Evolutionary conservation across 1,140 invertebrate genomes (phyloP).

Genomic region (Brachystomella parvula): DNA sequence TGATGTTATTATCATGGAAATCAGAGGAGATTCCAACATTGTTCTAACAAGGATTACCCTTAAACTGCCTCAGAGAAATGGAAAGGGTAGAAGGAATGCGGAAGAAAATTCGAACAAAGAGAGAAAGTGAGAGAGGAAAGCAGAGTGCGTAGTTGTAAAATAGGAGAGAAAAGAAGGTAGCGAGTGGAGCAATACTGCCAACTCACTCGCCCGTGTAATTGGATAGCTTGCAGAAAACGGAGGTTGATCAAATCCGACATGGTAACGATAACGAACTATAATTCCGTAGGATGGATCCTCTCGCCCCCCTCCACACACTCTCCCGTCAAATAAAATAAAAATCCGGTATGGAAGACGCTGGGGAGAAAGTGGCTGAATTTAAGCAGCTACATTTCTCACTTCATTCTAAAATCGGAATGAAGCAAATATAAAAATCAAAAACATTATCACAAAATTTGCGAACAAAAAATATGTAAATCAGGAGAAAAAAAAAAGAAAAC

Average conservation of each 20-base stretch:
- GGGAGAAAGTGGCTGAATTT: too few species aligned
- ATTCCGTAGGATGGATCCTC: not conserved
- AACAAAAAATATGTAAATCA: not conserved
- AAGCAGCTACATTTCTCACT: too few species aligned
- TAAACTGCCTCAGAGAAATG: slow-evolving; percentile 32
- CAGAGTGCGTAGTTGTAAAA: slow-evolving; percentile 23
- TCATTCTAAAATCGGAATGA: not conserved
- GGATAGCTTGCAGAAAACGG: slow-evolving; percentile 38
- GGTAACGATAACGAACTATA: slow-evolving; percentile 35
- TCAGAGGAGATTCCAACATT: slow-evolving; percentile 5
- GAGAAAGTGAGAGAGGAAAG: not conserved
- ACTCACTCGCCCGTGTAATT: slow-evolving; percentile 38
- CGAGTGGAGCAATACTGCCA: slow-evolving; percentile 35
- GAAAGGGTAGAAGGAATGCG: not conserved
- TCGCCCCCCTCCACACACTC: not conserved
- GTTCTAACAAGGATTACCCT: slow-evolving; percentile 27
- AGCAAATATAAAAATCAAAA: not conserved
- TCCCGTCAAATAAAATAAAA: not conserved
- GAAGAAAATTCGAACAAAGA: not conserved
- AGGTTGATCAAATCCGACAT: slow-evolving; percentile 39
- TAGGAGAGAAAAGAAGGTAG: slow-evolving; percentile 15
- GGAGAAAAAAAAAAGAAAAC: not conserved
- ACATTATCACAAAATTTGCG: not conserved
- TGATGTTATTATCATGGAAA: slow-evolving; percentile 37
- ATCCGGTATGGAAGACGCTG: too few species aligned